phyloP scores from a whole-genome alignment of 1,140 invertebrate genomes.

The Pectinophora gossypiella region DNA sequence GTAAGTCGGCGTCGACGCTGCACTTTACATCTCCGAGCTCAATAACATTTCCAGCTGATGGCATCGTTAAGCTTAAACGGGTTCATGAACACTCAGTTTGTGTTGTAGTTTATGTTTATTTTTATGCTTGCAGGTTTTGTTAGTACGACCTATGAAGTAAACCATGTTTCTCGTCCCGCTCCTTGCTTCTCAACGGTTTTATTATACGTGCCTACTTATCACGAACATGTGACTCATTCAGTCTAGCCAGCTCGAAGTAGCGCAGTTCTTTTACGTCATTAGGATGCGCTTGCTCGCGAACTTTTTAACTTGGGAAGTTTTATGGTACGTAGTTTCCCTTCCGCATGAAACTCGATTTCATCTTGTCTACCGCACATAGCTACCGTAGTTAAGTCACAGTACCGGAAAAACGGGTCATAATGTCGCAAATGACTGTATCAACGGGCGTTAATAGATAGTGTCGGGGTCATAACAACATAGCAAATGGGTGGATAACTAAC shows the following conservation, averaged over 20 bases:
- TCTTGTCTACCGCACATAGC: not conserved
- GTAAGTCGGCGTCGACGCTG: not conserved
- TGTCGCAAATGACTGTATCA: conserved; percentile 19
- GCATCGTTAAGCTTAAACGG: conserved; percentile 26
- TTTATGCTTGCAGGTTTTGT: too few relatives aligned
- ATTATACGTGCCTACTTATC: too few relatives aligned
- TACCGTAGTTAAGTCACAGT: not conserved
- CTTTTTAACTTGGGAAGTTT: too few relatives aligned
- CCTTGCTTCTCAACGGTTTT: too few relatives aligned
- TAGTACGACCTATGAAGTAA: too few relatives aligned
- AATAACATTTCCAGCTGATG: conserved; percentile 27
- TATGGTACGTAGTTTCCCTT: not conserved
- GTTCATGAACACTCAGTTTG: too few relatives aligned
- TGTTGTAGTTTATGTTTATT: too few relatives aligned
- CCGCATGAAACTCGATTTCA: not conserved
- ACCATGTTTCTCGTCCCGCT: too few relatives aligned
- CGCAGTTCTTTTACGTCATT: too few relatives aligned
- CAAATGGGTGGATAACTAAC: conserved; percentile 45
- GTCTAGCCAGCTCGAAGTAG: too few relatives aligned
- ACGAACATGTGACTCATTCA: too few relatives aligned
- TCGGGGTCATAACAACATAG: conserved; percentile 36
- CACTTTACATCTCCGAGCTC: conserved; percentile 19
- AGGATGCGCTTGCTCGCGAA: too few relatives aligned
- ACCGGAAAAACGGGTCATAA: not conserved
- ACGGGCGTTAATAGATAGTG: conserved; percentile 24